Conservation (phyloP, 1,140 invertebrate species). For the Helicoverpa armigera region DNA sequence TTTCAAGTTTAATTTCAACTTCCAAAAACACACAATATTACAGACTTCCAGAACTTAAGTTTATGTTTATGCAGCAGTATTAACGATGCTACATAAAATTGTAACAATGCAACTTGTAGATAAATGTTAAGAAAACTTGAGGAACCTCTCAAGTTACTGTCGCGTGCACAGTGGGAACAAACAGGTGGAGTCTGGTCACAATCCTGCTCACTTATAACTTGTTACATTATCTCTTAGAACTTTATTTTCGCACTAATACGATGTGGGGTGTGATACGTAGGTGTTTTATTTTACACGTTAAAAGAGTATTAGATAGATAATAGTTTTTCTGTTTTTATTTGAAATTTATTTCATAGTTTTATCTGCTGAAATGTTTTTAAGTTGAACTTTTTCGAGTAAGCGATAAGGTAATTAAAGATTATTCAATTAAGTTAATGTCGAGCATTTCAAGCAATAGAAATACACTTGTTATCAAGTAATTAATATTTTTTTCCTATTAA, state of each 20-base stretch:
- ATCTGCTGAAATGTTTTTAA: too few species aligned
- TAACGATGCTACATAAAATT: too few species aligned
- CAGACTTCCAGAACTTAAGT: too few species aligned
- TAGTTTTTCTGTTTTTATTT: not conserved
- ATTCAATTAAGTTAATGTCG: too few species aligned
- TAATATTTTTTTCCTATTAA: not conserved
- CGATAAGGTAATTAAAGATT: too few species aligned
- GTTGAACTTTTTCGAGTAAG: too few species aligned
- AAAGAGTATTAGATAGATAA: not conserved
- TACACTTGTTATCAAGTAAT: too few species aligned
- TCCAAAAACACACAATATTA: too few species aligned
- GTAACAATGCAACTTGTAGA: not conserved
- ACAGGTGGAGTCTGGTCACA: conserved; percentile 23
- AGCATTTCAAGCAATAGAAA: too few species aligned
- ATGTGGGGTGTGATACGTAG: conserved; percentile 10
- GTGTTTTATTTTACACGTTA: conserved; percentile 10
- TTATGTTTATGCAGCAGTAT: too few species aligned
- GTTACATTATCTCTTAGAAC: conserved; percentile 18
- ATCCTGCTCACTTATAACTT: conserved; percentile 40
- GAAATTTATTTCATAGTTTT: too few species aligned
- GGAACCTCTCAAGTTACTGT: not conserved
- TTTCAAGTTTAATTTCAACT: too few species aligned
- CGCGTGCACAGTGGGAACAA: conserved; percentile 18
- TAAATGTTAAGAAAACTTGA: not conserved
- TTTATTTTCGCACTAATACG: conserved; percentile 34